Percentiles rank a stretch among this genome's conserved stretches.
Evolutionary conservation across 2,888 invertebrate genomes (phyloP).

Genomic region (Galeopsomyia nigrocyanea): DNA sequence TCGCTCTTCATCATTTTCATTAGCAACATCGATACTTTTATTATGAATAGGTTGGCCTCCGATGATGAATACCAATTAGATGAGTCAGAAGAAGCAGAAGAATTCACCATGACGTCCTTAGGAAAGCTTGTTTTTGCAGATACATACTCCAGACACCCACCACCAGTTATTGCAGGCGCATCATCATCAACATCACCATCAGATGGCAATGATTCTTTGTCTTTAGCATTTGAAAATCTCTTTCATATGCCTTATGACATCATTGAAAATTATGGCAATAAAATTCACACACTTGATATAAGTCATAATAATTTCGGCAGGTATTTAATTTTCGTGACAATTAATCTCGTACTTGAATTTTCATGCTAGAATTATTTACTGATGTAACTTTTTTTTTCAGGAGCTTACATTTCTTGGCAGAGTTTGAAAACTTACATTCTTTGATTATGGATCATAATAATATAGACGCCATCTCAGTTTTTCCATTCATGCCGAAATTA

Average conservation of each 20-base stretch:
- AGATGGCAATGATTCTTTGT: slow-evolving; percentile 58
- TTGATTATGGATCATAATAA: slow-evolving; percentile 87
- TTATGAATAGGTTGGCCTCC: slow-evolving; percentile 50
- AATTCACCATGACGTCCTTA: slow-evolving; percentile 64
- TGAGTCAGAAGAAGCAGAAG: slow-evolving; percentile 54
- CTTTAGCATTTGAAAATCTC: slow-evolving; percentile 63
- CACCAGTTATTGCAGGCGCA: slow-evolving; percentile 50
- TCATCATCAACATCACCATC: slow-evolving; percentile 48
- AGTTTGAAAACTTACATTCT: slow-evolving; percentile 81
- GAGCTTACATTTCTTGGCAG: slow-evolving; percentile 79
- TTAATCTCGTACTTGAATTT: slow-evolving; percentile 7
- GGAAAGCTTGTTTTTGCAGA: slow-evolving; percentile 64
- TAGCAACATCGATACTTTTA: background rate
- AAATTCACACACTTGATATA: slow-evolving; percentile 60
- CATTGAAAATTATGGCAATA: slow-evolving; percentile 59
- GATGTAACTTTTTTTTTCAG: slow-evolving; percentile 66
- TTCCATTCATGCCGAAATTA: slow-evolving; percentile 81
- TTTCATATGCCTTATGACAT: slow-evolving; percentile 64
- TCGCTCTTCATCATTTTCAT: background rate
- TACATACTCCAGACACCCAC: slow-evolving; percentile 59
- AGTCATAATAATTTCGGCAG: slow-evolving; percentile 65
- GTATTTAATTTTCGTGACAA: slow-evolving; percentile 48
- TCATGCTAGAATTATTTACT: background rate
- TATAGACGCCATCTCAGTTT: slow-evolving; percentile 77
- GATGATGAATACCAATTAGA: slow-evolving; percentile 54